These are phyloP conservation scores for Morus bassanus DNA, from an alignment of 2,797 vertebrate species.

Conservation along the genomic window DNA sequence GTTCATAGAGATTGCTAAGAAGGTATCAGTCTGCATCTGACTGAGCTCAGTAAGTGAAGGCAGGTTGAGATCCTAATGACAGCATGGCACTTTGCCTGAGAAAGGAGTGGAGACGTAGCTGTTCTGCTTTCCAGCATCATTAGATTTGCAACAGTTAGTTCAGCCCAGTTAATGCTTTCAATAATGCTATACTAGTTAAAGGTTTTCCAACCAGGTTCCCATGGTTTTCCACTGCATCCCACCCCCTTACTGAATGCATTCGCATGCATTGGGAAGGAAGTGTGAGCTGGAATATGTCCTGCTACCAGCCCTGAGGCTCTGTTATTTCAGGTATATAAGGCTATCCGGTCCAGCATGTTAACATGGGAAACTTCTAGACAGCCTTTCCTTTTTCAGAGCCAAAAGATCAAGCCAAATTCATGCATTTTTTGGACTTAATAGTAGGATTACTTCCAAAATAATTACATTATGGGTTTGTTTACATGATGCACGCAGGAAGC, in stretches of 20 bases:
- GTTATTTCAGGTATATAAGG: conserved; percentile 62
- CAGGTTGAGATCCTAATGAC: background rate
- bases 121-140: background rate
- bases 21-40: background rate
- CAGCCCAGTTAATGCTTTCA: conserved; percentile 19
- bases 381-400: conserved; percentile 47
- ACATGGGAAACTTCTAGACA: conserved; percentile 64
- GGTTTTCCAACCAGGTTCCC: conserved; percentile 70
- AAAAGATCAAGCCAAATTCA: conserved; percentile 33
- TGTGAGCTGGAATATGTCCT: conserved; percentile 69
- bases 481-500: background rate
- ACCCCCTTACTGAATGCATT: conserved; percentile 57
- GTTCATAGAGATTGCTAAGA: background rate
- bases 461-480: conserved; percentile 12
- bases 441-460: background rate
- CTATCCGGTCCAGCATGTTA: conserved; percentile 54
- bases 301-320: conserved; percentile 65
- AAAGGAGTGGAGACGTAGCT: background rate
- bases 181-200: conserved; percentile 51
- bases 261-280: conserved; percentile 65
- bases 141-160: background rate
- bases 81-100: background rate
- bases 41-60: background rate
- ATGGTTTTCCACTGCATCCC: conserved; percentile 37
- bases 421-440: background rate